Conservation (phyloP, 2,113 vertebrate genomes). For the Sitta europaea region DNA sequence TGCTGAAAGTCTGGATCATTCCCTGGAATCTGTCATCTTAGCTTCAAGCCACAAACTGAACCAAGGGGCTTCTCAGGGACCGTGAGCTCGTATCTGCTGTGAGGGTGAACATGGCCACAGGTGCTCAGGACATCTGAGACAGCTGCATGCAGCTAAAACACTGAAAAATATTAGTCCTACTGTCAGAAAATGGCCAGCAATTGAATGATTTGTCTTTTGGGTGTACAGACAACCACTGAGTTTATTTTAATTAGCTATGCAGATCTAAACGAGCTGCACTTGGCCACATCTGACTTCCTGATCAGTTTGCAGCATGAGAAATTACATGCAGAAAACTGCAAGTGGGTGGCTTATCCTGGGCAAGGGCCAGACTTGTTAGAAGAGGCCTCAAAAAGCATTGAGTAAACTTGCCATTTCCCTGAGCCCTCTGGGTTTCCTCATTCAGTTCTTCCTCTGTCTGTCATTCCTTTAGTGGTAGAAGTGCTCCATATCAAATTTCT, state of each 20-base stretch:
- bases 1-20: constrained; percentile 52
- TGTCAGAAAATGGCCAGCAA: neutral
- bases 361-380: neutral
- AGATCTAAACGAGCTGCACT: neutral
- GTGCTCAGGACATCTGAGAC: neutral
- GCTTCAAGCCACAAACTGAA: neutral
- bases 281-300: neutral
- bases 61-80: neutral
- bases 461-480: neutral
- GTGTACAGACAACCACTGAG: neutral
- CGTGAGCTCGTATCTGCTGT: fast-evolving
- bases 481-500: neutral
- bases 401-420: neutral
- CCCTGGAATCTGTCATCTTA: constrained; percentile 15
- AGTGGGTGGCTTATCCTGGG: neutral
- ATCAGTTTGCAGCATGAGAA: neutral
- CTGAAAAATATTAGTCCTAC: neutral
- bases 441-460: neutral
- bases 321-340: neutral
- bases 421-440: neutral
- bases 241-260: neutral
- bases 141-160: neutral
- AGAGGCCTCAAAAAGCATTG: neutral
- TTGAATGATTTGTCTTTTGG: neutral
- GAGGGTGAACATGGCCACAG: neutral